Percentiles rank a stretch among this genome's conserved stretches.
Conservation (phyloP, 1,140 invertebrate genomes). For the Sitodiplosis mosellana region DNA sequence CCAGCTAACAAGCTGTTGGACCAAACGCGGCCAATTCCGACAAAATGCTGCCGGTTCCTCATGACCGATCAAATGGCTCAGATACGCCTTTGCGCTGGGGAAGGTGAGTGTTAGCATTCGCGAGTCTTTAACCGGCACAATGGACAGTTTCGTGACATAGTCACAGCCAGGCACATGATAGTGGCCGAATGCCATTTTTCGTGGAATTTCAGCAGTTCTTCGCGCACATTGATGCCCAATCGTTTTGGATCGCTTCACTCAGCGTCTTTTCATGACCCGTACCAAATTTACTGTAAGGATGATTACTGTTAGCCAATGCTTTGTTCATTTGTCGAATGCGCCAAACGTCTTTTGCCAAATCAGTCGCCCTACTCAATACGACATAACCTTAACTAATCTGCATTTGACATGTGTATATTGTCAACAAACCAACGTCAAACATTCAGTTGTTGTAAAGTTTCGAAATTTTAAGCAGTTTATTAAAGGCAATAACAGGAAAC, state of each 20-base stretch:
- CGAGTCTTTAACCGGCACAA: constrained; percentile 87
- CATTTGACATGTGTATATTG: too few relatives aligned
- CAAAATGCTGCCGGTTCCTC: constrained; percentile 87
- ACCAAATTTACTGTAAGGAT: constrained; percentile 82
- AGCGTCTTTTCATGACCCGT: constrained; percentile 77
- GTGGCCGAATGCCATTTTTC: constrained; percentile 82
- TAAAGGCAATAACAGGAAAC: too few relatives aligned
- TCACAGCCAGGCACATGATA: constrained; percentile 75
- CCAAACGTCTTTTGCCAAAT: too few relatives aligned
- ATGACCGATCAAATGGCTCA: constrained; percentile 86
- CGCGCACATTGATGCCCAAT: constrained; percentile 62
- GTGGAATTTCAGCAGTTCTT: constrained; percentile 82
- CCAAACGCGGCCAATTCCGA: constrained; percentile 75
- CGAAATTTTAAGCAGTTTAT: too few relatives aligned
- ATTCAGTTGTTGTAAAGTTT: too few relatives aligned
- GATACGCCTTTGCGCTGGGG: constrained; percentile 69
- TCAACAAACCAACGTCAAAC: too few relatives aligned
- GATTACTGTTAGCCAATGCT: constrained; percentile 51
- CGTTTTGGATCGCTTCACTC: constrained; percentile 57
- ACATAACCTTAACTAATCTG: too few relatives aligned
- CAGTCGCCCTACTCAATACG: too few relatives aligned
- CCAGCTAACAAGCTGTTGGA: constrained; percentile 72
- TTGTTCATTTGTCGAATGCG: constrained; percentile 74
- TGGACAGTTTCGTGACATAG: constrained; percentile 66
- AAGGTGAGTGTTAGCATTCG: constrained; percentile 75